phyloP scores from a whole-genome alignment of 2,113 vertebrate species.

The Electrona antarctica region DNA sequence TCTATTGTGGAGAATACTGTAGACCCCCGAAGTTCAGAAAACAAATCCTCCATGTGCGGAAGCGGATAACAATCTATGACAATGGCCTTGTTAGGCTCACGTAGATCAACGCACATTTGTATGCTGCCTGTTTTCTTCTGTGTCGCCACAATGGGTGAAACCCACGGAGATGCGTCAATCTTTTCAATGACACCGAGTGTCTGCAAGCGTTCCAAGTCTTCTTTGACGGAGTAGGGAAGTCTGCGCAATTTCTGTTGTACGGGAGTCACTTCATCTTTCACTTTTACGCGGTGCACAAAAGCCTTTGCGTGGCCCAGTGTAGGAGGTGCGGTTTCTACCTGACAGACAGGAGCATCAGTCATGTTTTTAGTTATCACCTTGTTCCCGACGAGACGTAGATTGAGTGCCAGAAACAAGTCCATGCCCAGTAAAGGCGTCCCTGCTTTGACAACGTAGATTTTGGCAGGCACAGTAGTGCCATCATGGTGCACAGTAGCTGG shows the following conservation, averaged over 20 bases:
- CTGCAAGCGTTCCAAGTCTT: constrained; percentile 9
- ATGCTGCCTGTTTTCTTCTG: constrained; percentile 12
- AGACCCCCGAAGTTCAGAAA: no score
- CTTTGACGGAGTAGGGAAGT: constrained; percentile 17
- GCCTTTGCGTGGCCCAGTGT: constrained; percentile 14
- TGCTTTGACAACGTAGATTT: no score
- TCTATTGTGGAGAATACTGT: no score
- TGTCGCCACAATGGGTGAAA: constrained; percentile 17
- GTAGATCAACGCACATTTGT: constrained; percentile 16
- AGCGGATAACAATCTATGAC: constrained; percentile 16
- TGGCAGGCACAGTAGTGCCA: no score
- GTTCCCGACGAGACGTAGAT: no score
- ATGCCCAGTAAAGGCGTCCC: no score
- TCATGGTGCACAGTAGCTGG: no score
- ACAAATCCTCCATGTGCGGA: no score
- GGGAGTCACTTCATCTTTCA: background rate
- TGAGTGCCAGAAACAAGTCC: no score
- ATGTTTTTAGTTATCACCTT: no score
- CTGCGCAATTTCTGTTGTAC: constrained; percentile 12
- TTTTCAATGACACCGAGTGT: constrained; percentile 15
- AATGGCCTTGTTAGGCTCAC: constrained; percentile 38
- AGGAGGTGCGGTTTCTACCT: no score
- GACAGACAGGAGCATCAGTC: background rate
- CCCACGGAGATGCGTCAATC: constrained; percentile 17
- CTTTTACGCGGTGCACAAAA: constrained; percentile 33